Evolutionary conservation across 2,797 vertebrate genomes (phyloP).

Genomic region (Danio aesculapii): DNA sequence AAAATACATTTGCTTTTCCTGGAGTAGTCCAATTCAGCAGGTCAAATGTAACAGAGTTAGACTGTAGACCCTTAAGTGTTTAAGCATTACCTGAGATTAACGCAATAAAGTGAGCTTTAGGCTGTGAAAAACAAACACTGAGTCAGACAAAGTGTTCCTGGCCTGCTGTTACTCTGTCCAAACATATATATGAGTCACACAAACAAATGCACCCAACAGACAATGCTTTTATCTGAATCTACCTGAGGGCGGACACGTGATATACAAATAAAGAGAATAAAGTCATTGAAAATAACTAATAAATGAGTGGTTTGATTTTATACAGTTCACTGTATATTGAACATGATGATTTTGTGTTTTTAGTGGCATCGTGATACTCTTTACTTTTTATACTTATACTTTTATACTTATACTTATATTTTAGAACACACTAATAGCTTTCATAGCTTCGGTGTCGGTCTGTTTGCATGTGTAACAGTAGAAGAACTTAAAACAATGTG

Average conservation of each 20-base stretch:
- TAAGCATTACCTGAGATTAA: constrained; percentile 10
- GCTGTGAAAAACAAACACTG: constrained; percentile 32
- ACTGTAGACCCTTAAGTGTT: constrained; percentile 9
- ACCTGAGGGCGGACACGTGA: neutral
- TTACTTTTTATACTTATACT: constrained; percentile 12
- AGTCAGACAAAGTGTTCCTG: constrained; percentile 17
- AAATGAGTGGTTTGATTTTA: neutral
- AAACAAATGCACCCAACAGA: neutral
- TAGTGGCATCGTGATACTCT: neutral
- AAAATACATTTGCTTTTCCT: constrained; percentile 28
- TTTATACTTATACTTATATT: too few species aligned
- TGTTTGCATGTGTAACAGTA: neutral
- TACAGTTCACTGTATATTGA: neutral
- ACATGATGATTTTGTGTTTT: constrained; percentile 23
- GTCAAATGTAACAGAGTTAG: constrained; percentile 17
- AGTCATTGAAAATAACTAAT: neutral
- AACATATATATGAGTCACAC: constrained; percentile 40
- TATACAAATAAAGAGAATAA: neutral
- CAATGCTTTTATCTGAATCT: neutral
- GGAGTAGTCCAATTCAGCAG: neutral
- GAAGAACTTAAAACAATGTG: constrained; percentile 59
- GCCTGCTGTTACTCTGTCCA: constrained; percentile 21
- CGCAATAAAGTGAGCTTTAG: neutral
- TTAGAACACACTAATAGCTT: neutral
- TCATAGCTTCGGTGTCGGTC: neutral